A percentile compares a stretch with the other conserved stretches of the same genome.
Evolutionary conservation across 2,113 vertebrate species (phyloP).

Genomic region (Bambusicola thoracicus): DNA sequence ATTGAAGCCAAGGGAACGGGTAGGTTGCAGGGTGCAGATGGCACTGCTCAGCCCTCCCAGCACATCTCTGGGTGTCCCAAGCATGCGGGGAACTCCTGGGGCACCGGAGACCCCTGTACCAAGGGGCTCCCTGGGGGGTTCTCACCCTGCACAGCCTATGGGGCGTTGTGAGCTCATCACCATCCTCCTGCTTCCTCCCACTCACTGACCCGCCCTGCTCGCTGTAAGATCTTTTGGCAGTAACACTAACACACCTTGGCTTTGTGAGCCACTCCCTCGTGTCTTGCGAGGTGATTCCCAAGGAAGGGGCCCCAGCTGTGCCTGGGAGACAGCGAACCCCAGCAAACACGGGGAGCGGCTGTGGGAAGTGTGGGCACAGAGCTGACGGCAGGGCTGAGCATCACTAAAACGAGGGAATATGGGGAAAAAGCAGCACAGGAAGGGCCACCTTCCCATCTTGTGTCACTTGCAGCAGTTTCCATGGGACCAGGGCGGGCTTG

Average conservation of each 20-base stretch:
- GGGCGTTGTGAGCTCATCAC: not conserved
- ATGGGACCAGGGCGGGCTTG: not conserved
- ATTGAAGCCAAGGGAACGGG: not conserved
- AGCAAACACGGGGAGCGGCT: rapidly evolving
- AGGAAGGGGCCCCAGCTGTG: not conserved
- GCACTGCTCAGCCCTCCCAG: not conserved
- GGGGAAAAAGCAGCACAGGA: not conserved
- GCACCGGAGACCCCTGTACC: too few relatives aligned
- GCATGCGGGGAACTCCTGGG: not conserved
- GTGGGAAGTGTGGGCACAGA: not conserved
- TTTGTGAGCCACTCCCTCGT: not conserved
- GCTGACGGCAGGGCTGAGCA: not conserved
- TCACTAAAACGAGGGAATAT: not conserved
- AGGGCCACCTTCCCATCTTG: not conserved
- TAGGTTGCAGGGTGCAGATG: not conserved
- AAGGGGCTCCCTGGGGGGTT: not conserved
- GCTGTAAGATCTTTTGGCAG: not conserved
- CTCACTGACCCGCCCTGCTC: not conserved
- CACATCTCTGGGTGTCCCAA: rapidly evolving
- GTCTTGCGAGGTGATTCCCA: not conserved
- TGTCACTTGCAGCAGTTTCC: not conserved
- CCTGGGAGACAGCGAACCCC: not conserved
- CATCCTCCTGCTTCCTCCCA: not conserved
- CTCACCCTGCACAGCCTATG: not conserved
- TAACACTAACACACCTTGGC: not conserved